Conservation (phyloP, 2,888 invertebrate genomes). For the Villa cingulata region DNA sequence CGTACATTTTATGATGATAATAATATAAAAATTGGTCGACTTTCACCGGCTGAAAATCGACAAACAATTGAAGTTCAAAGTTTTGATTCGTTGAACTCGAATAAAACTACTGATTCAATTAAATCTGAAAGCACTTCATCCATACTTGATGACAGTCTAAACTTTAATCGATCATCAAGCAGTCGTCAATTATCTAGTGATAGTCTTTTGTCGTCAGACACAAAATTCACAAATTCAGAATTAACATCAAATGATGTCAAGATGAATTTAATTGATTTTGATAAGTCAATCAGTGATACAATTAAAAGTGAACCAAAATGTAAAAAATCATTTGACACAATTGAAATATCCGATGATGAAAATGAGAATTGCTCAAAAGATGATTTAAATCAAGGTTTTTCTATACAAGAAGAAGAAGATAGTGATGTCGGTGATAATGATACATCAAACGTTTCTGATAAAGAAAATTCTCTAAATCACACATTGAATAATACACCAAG, state of each 20-base stretch:
- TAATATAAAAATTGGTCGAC: background rate
- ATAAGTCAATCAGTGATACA: too few species aligned
- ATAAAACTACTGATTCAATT: too few species aligned
- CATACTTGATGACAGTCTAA: too few species aligned
- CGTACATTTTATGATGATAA: constrained; percentile 1
- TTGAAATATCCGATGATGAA: constrained; percentile 18
- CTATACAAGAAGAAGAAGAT: constrained; percentile 1
- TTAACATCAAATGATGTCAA: too few species aligned
- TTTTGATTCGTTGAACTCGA: background rate
- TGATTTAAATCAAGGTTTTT: constrained; percentile 9
- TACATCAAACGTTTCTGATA: background rate
- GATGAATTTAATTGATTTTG: too few species aligned
- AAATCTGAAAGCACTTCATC: too few species aligned
- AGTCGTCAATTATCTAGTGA: too few species aligned
- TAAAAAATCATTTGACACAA: background rate
- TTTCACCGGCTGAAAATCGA: background rate
- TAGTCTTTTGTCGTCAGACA: too few species aligned
- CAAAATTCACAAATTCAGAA: too few species aligned
- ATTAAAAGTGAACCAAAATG: too few species aligned
- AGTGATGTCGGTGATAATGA: background rate
- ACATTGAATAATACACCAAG: constrained; percentile 16
- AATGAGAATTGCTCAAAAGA: constrained; percentile 8
- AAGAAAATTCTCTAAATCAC: constrained; percentile 1
- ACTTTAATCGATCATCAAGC: too few species aligned
- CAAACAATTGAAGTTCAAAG: background rate